Conservation (phyloP, 2,113 vertebrate genomes). For the Apodemus speciosus region DNA sequence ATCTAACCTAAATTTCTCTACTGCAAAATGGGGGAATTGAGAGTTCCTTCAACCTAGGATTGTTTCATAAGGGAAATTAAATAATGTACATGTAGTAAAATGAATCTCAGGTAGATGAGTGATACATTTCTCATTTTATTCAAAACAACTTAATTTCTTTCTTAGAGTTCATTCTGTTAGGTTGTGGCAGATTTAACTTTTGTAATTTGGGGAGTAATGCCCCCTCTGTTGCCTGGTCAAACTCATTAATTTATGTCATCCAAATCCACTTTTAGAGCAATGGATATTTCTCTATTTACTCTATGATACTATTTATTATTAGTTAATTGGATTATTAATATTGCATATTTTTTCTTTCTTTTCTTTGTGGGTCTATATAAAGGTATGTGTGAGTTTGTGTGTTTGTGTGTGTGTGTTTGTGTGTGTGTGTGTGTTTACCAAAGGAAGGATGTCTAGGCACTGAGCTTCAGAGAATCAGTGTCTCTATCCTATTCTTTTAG, state of each 20-base stretch:
- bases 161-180: neutral
- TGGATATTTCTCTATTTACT: neutral
- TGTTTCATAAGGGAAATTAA: conserved; percentile 25
- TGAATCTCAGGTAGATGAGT: neutral
- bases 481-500: neutral
- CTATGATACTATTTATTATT: neutral
- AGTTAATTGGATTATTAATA: neutral
- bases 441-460: no score
- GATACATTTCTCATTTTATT: neutral
- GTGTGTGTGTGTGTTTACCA: neutral
- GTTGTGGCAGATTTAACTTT: neutral
- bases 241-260: neutral
- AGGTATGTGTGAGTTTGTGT: neutral
- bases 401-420: neutral
- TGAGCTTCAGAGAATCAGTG: neutral
- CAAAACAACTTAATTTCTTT: neutral
- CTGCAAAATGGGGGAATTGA: neutral
- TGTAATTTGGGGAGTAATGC: neutral
- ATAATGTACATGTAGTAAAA: neutral
- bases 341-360: no score
- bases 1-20: conserved; percentile 46
- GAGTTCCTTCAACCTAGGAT: neutral
- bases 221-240: neutral
- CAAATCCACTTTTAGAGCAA: neutral
- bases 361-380: neutral